Percentiles rank a stretch among this genome's conserved stretches.
Conservation (phyloP, 2,888 invertebrate species). For the Cremastobaeus sp. region DNA sequence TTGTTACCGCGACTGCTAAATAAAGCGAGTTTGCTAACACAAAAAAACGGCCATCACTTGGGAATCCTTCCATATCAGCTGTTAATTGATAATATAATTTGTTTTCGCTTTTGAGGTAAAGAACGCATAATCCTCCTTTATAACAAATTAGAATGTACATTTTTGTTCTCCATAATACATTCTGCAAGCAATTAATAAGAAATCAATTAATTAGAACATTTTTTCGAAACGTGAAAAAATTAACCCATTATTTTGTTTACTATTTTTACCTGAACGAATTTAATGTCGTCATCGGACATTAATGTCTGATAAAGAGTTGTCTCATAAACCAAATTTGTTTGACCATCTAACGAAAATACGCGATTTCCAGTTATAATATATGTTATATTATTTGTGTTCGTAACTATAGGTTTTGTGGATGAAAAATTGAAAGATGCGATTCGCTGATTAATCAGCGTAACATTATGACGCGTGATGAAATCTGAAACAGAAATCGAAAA, state of each 20-base stretch:
- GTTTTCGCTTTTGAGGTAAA: conserved; percentile 5
- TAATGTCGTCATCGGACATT: conserved; percentile 25
- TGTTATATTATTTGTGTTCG: conserved; percentile 21
- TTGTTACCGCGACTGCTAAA: conserved; percentile 8
- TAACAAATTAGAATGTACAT: conserved; percentile 29
- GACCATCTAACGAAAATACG: conserved; percentile 27
- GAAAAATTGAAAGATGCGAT: neutral
- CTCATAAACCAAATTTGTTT: conserved; percentile 18
- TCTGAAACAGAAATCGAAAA: too few species aligned
- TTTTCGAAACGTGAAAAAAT: too few species aligned
- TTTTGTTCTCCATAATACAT: conserved; percentile 18
- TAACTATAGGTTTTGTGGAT: conserved; percentile 8
- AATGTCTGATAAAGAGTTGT: conserved; percentile 23
- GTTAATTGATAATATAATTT: conserved; percentile 13
- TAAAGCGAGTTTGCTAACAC: conserved; percentile 24
- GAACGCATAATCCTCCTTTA: conserved; percentile 26
- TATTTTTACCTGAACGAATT: conserved; percentile 27
- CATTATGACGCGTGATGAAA: neutral
- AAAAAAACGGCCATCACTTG: conserved; percentile 28
- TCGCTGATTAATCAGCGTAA: conserved; percentile 2
- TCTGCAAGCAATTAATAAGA: conserved; percentile 1
- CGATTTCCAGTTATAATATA: conserved; percentile 24
- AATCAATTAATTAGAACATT: too few species aligned
- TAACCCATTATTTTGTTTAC: too few species aligned
- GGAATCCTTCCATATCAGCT: conserved; percentile 9